These are phyloP conservation scores for Poicephalus gulielmi DNA, from an alignment of 2,113 vertebrate genomes.

Conservation along the genomic window DNA sequence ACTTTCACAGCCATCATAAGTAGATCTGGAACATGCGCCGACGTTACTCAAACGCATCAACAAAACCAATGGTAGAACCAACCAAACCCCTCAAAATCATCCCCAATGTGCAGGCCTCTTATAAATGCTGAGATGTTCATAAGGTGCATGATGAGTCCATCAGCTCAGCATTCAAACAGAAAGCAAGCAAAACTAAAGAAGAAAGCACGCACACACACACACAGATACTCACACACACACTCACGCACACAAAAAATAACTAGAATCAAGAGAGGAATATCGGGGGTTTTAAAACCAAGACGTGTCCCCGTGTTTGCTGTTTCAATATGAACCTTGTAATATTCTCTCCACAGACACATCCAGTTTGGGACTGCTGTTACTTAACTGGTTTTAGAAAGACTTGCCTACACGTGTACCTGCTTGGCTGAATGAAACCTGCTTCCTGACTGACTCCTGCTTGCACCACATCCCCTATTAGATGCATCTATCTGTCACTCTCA, in stretches of 20 bases:
- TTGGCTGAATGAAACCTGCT: neutral
- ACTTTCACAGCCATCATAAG: conserved; percentile 56
- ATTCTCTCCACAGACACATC: conserved; percentile 19
- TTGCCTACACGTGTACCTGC: neutral
- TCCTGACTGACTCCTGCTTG: neutral
- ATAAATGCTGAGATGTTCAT: neutral
- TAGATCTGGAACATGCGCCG: conserved; percentile 35
- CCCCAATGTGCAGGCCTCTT: conserved; percentile 7
- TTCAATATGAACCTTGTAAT: neutral
- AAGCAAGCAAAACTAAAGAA: conserved; percentile 29
- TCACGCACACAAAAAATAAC: neutral
- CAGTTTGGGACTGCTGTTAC: neutral
- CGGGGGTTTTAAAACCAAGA: conserved; percentile 51
- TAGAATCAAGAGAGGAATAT: conserved; percentile 42
- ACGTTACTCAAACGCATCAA: neutral
- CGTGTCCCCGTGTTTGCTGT: conserved; percentile 19
- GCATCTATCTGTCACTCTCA: accelerated
- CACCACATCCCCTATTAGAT: neutral
- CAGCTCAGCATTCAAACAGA: neutral
- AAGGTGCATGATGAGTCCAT: no score
- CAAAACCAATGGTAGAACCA: conserved; percentile 6
- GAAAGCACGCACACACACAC: neutral
- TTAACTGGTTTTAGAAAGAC: neutral
- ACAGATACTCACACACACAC: no score
- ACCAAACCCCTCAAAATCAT: conserved; percentile 9